phyloP scores from a whole-genome alignment of 2,888 invertebrate species.

The Norana najaformis region DNA sequence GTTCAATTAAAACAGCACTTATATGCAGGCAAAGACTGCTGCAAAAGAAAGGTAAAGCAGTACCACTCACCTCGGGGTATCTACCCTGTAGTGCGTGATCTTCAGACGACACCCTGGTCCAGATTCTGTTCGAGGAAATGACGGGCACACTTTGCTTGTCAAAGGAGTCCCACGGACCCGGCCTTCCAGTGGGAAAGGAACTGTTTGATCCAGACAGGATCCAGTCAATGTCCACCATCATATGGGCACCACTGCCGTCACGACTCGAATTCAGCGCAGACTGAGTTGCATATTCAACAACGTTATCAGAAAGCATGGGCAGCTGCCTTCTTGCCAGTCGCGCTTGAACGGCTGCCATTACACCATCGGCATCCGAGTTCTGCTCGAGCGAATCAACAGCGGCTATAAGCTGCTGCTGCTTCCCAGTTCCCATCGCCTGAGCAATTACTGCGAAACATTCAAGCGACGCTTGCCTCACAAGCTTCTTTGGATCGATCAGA shows the following conservation, averaged over 20 bases:
- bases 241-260: slow-evolving; percentile 48
- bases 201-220: slow-evolving; percentile 67
- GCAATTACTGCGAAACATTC: slow-evolving; percentile 79
- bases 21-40: not conserved
- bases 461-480: slow-evolving; percentile 76
- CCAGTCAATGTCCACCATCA: slow-evolving; percentile 76
- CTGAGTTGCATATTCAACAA: slow-evolving; percentile 75
- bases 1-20: too few species aligned
- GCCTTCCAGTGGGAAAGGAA: slow-evolving; percentile 40
- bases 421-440: slow-evolving; percentile 71
- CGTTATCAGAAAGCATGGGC: slow-evolving; percentile 73
- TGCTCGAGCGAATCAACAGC: slow-evolving; percentile 64
- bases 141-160: slow-evolving; percentile 38
- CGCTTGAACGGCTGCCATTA: slow-evolving; percentile 73
- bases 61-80: not conserved
- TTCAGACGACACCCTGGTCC: not conserved
- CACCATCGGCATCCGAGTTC: slow-evolving; percentile 61
- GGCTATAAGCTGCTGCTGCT: slow-evolving; percentile 67
- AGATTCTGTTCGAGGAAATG: not conserved
- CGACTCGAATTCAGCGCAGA: slow-evolving; percentile 61
- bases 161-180: slow-evolving; percentile 51
- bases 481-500: slow-evolving; percentile 71
- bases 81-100: not conserved
- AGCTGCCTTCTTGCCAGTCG: slow-evolving; percentile 76
- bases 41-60: not conserved